Evolutionary conservation across 2,888 invertebrate species (phyloP).

Genomic region (Acronicta aceris): DNA sequence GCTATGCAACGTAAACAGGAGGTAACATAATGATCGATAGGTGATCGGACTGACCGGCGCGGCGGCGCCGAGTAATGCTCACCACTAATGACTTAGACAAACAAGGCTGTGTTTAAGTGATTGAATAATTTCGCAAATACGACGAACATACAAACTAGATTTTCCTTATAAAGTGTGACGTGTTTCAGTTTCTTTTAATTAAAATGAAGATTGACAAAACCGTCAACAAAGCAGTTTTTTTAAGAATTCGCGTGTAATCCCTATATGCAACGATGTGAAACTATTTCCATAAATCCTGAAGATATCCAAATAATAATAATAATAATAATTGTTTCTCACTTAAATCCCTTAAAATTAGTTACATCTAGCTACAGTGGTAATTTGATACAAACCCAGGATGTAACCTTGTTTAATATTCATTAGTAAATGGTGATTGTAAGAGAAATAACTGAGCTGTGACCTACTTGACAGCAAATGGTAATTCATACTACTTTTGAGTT

Average conservation of each 20-base stretch:
- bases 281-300: too few species aligned
- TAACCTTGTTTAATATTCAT: background rate
- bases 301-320: too few species aligned
- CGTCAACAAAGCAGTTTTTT: background rate
- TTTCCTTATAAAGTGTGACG: background rate
- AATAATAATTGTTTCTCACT: too few species aligned
- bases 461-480: background rate
- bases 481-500: background rate
- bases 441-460: background rate
- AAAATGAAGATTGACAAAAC: background rate
- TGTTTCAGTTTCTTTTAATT: background rate
- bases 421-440: background rate
- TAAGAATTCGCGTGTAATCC: too few species aligned
- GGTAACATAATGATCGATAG: conserved; percentile 15
- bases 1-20: background rate
- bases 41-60: conserved; percentile 22
- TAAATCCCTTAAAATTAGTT: too few species aligned
- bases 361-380: background rate
- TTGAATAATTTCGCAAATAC: conserved; percentile 5
- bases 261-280: too few species aligned
- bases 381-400: background rate
- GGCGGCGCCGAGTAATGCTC: conserved; percentile 13
- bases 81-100: conserved; percentile 2
- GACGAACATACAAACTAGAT: background rate
- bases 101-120: conserved; percentile 1